Conservation (phyloP, 2,797 vertebrate species). For the Pangasius macronema region DNA sequence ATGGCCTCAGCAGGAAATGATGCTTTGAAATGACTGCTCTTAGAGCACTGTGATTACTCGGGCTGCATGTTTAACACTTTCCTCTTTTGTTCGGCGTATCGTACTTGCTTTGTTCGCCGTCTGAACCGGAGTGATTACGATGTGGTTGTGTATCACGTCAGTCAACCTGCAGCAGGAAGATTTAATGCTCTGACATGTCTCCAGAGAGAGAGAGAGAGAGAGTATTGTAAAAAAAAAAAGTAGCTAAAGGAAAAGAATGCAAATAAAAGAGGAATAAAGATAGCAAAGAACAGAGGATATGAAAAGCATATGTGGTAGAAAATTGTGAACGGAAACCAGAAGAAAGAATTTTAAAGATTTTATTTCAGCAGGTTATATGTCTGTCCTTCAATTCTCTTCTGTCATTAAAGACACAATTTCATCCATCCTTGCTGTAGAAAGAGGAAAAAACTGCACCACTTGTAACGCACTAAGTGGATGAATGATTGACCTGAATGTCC, state of each 20-base stretch:
- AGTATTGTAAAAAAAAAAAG: neutral
- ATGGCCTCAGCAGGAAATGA: conserved; percentile 27
- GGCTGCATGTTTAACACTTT: conserved; percentile 31
- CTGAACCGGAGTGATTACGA: conserved; percentile 49
- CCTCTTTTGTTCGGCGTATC: conserved; percentile 21
- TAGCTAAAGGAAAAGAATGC: neutral
- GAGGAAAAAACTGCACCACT: neutral
- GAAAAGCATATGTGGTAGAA: neutral
- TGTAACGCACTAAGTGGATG: neutral
- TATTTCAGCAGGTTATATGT: neutral
- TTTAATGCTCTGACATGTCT: neutral
- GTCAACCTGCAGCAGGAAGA: conserved; percentile 11
- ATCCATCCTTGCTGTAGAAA: neutral
- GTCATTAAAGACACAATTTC: neutral
- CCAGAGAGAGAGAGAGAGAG: neutral
- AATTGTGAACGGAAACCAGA: neutral
- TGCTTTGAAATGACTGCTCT: conserved; percentile 22
- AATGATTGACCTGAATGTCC: neutral
- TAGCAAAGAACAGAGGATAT: neutral
- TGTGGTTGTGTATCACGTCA: conserved; percentile 33
- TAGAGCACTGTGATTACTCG: conserved; percentile 19
- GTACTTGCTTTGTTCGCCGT: conserved; percentile 53
- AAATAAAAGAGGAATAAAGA: neutral
- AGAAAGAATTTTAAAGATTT: neutral
- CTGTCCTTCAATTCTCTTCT: neutral